Percentiles rank a stretch among this genome's conserved stretches.
Evolutionary conservation across 2,113 vertebrate species (phyloP).

Genomic region (Chunga burmeisteri): DNA sequence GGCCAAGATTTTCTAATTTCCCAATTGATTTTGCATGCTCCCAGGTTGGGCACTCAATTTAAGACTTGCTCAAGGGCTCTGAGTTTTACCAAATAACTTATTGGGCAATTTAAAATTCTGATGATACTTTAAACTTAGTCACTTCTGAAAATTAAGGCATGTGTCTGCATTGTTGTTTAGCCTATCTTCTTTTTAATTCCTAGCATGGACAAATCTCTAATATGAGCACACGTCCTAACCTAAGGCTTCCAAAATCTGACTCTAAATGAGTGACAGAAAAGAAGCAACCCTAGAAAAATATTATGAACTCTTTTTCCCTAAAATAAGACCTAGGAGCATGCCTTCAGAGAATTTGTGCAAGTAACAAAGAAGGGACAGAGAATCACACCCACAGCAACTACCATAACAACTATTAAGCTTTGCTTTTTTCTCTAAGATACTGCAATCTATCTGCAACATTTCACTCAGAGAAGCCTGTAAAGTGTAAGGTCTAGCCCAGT

Average conservation of each 20-base stretch:
- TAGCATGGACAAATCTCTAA: background rate
- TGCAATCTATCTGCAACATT: background rate
- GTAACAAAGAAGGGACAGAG: background rate
- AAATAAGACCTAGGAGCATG: background rate
- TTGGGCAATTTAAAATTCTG: slow-evolving; percentile 19
- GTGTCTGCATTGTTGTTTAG: background rate
- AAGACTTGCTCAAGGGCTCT: background rate
- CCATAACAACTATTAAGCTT: background rate
- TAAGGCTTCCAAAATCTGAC: background rate
- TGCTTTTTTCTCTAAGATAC: background rate
- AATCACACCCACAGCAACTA: background rate
- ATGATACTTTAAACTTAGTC: background rate
- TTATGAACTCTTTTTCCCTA: background rate
- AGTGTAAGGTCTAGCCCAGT: background rate
- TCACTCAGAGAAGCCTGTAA: background rate
- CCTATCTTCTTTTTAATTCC: background rate
- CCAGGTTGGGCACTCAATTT: background rate
- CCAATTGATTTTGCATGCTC: slow-evolving; percentile 11
- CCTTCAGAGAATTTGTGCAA: background rate
- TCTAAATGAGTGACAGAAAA: background rate
- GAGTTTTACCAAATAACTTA: background rate
- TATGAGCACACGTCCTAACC: background rate
- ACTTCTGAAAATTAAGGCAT: background rate
- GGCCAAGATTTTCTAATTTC: slow-evolving; percentile 37
- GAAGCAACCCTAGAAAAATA: background rate